These are phyloP conservation scores for Vimba vimba DNA, from an alignment of 2,113 vertebrate genomes.

Conservation along the genomic window DNA sequence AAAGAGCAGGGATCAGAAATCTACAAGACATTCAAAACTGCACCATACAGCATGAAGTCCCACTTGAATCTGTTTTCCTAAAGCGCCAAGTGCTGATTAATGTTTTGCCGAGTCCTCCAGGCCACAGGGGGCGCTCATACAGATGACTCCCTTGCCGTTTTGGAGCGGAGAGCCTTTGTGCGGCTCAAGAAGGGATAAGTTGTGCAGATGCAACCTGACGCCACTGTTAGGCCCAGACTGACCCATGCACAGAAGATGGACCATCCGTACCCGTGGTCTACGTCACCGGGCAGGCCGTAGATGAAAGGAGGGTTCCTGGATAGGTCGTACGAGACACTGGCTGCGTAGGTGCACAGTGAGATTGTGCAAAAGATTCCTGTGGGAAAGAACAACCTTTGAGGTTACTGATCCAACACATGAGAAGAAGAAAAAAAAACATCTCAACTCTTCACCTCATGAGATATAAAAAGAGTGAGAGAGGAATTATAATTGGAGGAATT, in stretches of 20 bases:
- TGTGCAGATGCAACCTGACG: conserved; percentile 83
- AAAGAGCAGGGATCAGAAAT: conserved; percentile 11
- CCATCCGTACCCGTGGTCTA: conserved; percentile 87
- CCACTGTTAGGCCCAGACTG: conserved; percentile 82
- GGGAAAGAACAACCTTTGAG: neutral
- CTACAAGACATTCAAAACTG: conserved; percentile 12
- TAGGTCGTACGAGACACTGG: conserved; percentile 85
- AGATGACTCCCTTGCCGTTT: conserved; percentile 79
- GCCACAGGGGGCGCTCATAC: conserved; percentile 55
- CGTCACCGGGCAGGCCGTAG: conserved; percentile 82
- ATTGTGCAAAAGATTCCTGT: conserved; percentile 89
- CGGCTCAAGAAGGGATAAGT: conserved; percentile 81
- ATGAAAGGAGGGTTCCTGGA: conserved; percentile 83
- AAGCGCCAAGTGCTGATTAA: conserved; percentile 34
- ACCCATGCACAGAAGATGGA: conserved; percentile 85
- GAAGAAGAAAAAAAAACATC: neutral
- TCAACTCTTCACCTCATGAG: too few species aligned
- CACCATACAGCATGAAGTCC: neutral
- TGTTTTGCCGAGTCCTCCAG: neutral
- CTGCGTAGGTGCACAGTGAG: conserved; percentile 85
- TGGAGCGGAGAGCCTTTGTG: conserved; percentile 77
- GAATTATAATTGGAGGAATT: too few species aligned
- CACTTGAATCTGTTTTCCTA: conserved; percentile 6
- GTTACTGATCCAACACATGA: neutral
- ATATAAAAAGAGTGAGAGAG: too few species aligned